A percentile compares a stretch with the other conserved stretches of the same genome.
Conservation (phyloP, 2,888 invertebrate species). For the Hyposoter didymator region DNA sequence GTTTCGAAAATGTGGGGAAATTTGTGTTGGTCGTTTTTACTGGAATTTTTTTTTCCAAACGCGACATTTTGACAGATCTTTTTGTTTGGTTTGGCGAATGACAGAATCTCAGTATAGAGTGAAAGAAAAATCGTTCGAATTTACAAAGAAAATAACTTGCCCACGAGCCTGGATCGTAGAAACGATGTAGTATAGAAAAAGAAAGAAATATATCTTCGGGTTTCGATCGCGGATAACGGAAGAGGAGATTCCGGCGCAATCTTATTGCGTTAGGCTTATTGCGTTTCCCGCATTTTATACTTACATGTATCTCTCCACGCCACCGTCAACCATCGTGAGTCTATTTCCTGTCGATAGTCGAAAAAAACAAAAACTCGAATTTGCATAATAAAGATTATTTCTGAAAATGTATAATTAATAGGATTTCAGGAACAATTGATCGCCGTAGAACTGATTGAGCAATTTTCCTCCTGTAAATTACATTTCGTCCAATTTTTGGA, state of each 20-base stretch:
- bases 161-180: slow-evolving; percentile 32
- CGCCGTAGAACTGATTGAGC: background rate
- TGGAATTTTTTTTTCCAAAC: background rate
- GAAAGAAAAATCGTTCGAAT: slow-evolving; percentile 27
- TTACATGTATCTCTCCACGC: slow-evolving; percentile 63
- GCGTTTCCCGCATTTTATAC: slow-evolving; percentile 79
- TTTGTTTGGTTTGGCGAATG: background rate
- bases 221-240: slow-evolving; percentile 75
- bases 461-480: background rate
- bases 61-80: background rate
- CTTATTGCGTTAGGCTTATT: slow-evolving; percentile 80
- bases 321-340: slow-evolving; percentile 29
- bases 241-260: slow-evolving; percentile 76
- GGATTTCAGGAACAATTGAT: background rate
- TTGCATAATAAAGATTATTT: no score
- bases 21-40: background rate
- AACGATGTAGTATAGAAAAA: slow-evolving; percentile 35
- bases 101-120: slow-evolving; percentile 14
- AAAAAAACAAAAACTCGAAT: no score
- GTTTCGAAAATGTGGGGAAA: background rate
- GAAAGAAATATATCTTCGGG: slow-evolving; percentile 49
- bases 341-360: slow-evolving; percentile 33
- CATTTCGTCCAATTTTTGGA: background rate
- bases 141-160: slow-evolving; percentile 35
- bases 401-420: no score